Percentiles rank a stretch among this genome's conserved stretches.
Conservation (phyloP, 2,113 vertebrate genomes). For the Poicephalus gulielmi region DNA sequence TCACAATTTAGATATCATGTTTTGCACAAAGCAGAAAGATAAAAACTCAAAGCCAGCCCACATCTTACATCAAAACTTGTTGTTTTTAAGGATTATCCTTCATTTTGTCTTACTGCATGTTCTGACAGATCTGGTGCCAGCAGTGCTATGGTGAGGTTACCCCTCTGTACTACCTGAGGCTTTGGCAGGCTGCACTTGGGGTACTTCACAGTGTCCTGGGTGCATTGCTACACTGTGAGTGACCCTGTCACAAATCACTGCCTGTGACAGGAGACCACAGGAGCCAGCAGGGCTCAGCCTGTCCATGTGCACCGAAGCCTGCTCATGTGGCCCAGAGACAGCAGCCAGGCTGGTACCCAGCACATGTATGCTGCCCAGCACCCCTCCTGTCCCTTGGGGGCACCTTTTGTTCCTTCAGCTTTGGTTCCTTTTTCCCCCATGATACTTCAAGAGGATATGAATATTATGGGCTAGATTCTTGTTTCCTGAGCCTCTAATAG, state of each 20-base stretch:
- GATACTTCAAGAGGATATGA: background rate
- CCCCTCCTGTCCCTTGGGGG: background rate
- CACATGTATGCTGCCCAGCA: background rate
- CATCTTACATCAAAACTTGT: background rate
- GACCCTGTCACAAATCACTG: background rate
- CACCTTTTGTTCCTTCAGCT: background rate
- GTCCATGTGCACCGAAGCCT: background rate
- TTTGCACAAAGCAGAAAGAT: background rate
- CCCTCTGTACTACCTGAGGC: background rate
- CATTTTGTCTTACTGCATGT: background rate
- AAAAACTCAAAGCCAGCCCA: background rate
- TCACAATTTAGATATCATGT: background rate
- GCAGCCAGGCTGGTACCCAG: background rate
- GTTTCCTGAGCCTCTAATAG: background rate
- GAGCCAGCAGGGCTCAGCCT: background rate
- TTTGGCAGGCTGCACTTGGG: background rate
- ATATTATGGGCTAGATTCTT: background rate
- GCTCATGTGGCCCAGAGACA: background rate
- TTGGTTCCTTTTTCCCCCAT: background rate
- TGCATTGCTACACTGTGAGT: background rate
- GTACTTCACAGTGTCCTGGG: background rate
- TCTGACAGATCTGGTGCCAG: background rate
- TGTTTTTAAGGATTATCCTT: background rate
- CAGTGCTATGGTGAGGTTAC: background rate
- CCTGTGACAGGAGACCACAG: background rate